These are phyloP conservation scores for Brachylomia viminalis DNA, from an alignment of 2,888 invertebrate species.

Conservation along the genomic window DNA sequence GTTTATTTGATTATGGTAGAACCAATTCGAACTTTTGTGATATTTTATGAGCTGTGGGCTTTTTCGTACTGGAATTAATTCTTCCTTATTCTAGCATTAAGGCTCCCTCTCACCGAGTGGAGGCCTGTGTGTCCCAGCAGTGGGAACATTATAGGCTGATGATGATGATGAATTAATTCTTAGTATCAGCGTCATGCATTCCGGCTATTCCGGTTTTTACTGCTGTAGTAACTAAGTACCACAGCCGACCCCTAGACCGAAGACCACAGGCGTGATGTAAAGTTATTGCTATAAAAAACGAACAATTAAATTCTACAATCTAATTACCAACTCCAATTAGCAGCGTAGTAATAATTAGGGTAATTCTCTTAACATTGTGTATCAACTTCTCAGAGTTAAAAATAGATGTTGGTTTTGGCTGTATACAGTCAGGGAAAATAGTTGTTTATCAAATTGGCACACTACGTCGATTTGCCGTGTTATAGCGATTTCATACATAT, in stretches of 20 bases:
- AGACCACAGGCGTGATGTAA: not conserved
- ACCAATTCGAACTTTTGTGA: not conserved
- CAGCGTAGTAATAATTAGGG: conserved; percentile 21
- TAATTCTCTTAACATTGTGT: conserved; percentile 27
- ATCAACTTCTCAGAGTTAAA: not conserved
- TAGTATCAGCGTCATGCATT: not conserved
- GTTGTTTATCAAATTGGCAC: not conserved
- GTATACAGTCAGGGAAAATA: not conserved
- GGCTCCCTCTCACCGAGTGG: too few species aligned
- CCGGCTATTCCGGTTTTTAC: not conserved
- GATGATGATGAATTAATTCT: not conserved
- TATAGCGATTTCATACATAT: not conserved
- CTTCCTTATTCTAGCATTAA: too few species aligned
- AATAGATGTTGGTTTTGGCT: not conserved
- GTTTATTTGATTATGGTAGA: not conserved
- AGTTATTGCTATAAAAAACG: not conserved
- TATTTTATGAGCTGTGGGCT: too few species aligned
- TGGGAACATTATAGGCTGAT: too few species aligned
- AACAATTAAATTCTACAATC: conserved; percentile 22
- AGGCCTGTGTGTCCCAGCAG: too few species aligned
- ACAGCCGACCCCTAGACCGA: too few species aligned
- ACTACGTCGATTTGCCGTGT: not conserved
- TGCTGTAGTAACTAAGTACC: not conserved
- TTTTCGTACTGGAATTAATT: too few species aligned
- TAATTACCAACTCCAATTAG: conserved; percentile 27